phyloP scores from a whole-genome alignment of 53 echinoderm and acorn worm genomes.

The Astropecten irregularis region DNA sequence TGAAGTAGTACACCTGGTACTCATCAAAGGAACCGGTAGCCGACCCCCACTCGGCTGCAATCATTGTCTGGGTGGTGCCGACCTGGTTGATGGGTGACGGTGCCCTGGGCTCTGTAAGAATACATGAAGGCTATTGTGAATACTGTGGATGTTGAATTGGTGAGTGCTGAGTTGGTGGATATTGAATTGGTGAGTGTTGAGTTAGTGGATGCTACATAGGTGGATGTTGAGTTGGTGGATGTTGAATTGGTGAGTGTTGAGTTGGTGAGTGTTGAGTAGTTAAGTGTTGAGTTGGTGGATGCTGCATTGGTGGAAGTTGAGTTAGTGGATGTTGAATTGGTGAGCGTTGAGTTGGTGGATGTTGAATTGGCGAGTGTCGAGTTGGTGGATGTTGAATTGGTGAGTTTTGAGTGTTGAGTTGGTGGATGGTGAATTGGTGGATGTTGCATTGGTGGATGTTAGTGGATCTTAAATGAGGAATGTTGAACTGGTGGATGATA shows the following conservation, averaged over 20 bases:
- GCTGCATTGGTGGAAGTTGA: not conserved
- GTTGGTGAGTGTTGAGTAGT: not conserved
- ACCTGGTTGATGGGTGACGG: constrained; percentile 43
- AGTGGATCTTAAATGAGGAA: too few species aligned
- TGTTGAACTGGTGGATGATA: not conserved
- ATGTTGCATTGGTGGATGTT: too few species aligned
- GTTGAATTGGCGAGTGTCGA: not conserved
- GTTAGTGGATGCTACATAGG: not conserved
- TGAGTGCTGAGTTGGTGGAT: not conserved
- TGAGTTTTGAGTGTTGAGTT: not conserved
- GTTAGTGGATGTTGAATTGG: not conserved
- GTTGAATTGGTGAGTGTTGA: not conserved
- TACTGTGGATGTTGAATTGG: not conserved
- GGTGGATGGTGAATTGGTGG: not conserved
- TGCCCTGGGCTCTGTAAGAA: constrained; percentile 50
- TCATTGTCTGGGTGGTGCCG: constrained; percentile 59
- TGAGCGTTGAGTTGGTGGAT: not conserved
- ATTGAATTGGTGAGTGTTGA: not conserved
- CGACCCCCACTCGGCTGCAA: constrained; percentile 64
- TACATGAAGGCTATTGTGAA: not conserved
- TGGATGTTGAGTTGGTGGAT: not conserved
- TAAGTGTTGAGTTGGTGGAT: not conserved
- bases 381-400: not conserved
- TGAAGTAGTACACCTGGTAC: constrained; percentile 60
- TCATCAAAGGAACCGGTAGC: constrained; percentile 65